Percentiles rank a stretch among this genome's conserved stretches.
These are phyloP conservation scores for Ophiothrix spiculata DNA, from an alignment of 35 echinoderm and acorn worm genomes.

Conservation along the genomic window DNA sequence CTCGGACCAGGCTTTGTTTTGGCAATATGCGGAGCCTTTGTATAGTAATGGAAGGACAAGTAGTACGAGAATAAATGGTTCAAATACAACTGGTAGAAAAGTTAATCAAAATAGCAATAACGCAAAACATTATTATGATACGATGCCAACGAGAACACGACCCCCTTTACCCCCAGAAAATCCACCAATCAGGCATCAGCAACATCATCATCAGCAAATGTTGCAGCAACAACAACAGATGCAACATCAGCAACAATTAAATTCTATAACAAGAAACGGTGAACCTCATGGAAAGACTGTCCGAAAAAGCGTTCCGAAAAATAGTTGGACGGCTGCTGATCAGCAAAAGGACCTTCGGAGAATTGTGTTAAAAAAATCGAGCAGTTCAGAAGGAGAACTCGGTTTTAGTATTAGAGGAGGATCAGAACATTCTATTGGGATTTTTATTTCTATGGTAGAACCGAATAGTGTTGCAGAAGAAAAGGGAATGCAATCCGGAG, in stretches of 20 bases:
- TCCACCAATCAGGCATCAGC: background rate
- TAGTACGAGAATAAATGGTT: slow-evolving; percentile 35
- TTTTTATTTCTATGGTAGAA: slow-evolving; percentile 93
- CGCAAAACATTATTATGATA: slow-evolving; percentile 32
- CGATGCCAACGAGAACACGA: slow-evolving; percentile 4
- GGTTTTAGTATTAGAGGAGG: slow-evolving; percentile 92
- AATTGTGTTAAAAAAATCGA: slow-evolving; percentile 76
- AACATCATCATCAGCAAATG: background rate
- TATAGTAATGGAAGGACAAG: slow-evolving; percentile 21
- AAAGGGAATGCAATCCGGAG: slow-evolving; percentile 64
- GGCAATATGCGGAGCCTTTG: slow-evolving; percentile 68
- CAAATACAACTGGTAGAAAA: slow-evolving; percentile 1
- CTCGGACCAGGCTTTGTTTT: slow-evolving; percentile 69
- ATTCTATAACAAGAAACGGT: slow-evolving; percentile 17
- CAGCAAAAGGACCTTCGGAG: slow-evolving; percentile 52
- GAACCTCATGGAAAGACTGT: slow-evolving; percentile 75
- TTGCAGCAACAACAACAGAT: too few species aligned
- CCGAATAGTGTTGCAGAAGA: slow-evolving; percentile 62
- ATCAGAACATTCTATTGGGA: slow-evolving; percentile 87
- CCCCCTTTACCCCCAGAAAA: background rate
- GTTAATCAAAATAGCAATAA: background rate
- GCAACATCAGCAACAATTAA: too few species aligned
- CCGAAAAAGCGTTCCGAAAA: slow-evolving; percentile 39
- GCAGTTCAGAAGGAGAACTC: slow-evolving; percentile 29
- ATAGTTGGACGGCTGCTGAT: slow-evolving; percentile 24